Evolutionary conservation across 1,140 invertebrate genomes (phyloP).

Genomic region (Cepaea nemoralis): DNA sequence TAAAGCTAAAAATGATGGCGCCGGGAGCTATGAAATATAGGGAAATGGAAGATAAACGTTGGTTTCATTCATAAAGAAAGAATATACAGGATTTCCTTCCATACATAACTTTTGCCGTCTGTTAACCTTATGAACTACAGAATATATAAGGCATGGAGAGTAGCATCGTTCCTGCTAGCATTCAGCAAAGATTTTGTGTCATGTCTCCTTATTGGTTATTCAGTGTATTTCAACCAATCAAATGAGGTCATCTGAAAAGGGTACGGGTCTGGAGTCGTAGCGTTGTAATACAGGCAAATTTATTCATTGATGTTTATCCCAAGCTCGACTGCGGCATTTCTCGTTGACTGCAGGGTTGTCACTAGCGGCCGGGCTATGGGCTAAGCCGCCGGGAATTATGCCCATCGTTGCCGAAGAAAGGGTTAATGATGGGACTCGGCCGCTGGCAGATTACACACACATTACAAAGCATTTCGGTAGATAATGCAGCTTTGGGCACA

Average conservation of each 20-base stretch:
- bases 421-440: not conserved
- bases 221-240: slow-evolving; percentile 31
- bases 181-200: slow-evolving; percentile 14
- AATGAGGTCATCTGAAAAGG: slow-evolving; percentile 8
- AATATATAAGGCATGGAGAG: not conserved
- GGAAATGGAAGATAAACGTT: slow-evolving; percentile 6
- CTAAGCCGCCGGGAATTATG: slow-evolving; percentile 27
- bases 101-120: slow-evolving; percentile 17
- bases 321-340: not conserved
- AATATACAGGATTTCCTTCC: slow-evolving; percentile 9
- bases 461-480: slow-evolving; percentile 22
- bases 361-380: not conserved
- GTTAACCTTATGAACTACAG: not conserved
- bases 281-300: slow-evolving; percentile 28
- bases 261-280: not conserved
- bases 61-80: slow-evolving; percentile 28
- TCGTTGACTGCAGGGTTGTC: slow-evolving; percentile 14
- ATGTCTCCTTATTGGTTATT: slow-evolving; percentile 8
- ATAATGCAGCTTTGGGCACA: not conserved
- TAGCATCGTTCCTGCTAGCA: not conserved
- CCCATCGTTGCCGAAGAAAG: not conserved
- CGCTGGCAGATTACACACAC: not conserved
- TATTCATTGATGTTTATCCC: slow-evolving; percentile 35
- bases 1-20: not conserved
- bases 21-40: not conserved